A percentile compares a stretch with the other conserved stretches of the same genome.
These are phyloP conservation scores for Alfaro cultratus DNA, from an alignment of 2,797 vertebrate genomes.

Conservation along the genomic window DNA sequence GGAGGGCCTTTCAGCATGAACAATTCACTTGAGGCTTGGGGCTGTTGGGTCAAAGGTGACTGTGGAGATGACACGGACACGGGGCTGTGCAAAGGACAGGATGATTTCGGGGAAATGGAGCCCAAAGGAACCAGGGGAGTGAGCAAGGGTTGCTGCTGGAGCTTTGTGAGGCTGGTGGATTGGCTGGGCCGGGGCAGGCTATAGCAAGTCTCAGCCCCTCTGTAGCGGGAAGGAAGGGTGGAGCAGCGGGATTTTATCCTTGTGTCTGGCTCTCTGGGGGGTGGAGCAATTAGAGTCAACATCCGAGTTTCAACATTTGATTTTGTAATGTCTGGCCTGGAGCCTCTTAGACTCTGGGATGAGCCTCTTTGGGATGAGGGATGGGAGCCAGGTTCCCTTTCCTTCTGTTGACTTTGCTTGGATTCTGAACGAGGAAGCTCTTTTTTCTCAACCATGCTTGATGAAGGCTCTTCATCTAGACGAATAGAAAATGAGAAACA, in stretches of 20 bases:
- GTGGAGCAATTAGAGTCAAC: conserved; percentile 70
- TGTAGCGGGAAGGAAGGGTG: conserved; percentile 79
- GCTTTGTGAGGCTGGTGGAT: conserved; percentile 78
- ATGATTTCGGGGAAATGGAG: conserved; percentile 28
- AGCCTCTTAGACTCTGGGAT: conserved; percentile 55
- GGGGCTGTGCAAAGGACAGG: conserved; percentile 18
- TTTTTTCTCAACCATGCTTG: conserved; percentile 14
- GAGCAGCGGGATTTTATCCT: conserved; percentile 76
- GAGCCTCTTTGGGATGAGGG: conserved; percentile 54
- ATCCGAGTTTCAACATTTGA: conserved; percentile 34
- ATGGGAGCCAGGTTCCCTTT: conserved; percentile 29
- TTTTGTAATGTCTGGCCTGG: conserved; percentile 32
- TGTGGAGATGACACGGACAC: conserved; percentile 33
- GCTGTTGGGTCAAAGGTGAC: conserved; percentile 30
- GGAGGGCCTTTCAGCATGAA: conserved; percentile 70
- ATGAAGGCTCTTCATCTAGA: conserved; percentile 55
- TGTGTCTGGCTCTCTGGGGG: conserved; percentile 57
- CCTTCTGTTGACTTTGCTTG: conserved; percentile 35
- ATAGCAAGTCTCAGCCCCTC: conserved; percentile 63
- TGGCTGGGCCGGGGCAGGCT: conserved; percentile 73
- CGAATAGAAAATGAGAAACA: conserved; percentile 20
- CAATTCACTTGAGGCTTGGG: conserved; percentile 60
- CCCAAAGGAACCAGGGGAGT: conserved; percentile 50
- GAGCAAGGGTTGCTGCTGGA: conserved; percentile 56
- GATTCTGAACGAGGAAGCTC: conserved; percentile 44